Evolutionary conservation across 2,797 vertebrate species (phyloP).

Genomic region (Sarcophilus harrisii): DNA sequence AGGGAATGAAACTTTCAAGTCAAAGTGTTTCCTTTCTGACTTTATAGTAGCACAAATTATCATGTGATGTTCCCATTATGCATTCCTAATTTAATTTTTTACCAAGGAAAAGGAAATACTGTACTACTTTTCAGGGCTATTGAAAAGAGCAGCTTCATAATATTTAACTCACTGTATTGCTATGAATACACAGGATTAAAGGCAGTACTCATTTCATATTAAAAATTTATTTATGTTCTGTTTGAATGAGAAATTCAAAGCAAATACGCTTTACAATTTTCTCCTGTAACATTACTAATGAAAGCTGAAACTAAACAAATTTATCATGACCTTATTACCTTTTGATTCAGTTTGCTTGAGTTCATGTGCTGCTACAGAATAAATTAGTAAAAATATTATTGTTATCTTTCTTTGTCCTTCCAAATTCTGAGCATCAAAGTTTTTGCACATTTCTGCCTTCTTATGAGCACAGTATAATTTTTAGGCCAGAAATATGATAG

Average conservation of each 20-base stretch:
- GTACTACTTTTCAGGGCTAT: slow-evolving; percentile 59
- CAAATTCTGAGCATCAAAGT: neutral
- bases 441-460: slow-evolving; percentile 17
- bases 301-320: slow-evolving; percentile 58
- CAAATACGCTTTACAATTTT: slow-evolving; percentile 75
- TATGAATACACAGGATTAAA: slow-evolving; percentile 55
- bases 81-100: slow-evolving; percentile 76
- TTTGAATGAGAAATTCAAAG: slow-evolving; percentile 70
- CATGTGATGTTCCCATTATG: slow-evolving; percentile 61
- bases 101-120: slow-evolving; percentile 54
- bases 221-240: slow-evolving; percentile 75
- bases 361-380: neutral
- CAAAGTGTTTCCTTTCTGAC: slow-evolving; percentile 59
- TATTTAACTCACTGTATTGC: slow-evolving; percentile 69
- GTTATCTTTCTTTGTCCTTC: neutral
- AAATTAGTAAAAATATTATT: neutral
- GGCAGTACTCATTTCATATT: slow-evolving; percentile 75
- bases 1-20: slow-evolving; percentile 36
- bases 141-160: slow-evolving; percentile 67
- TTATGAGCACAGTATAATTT: neutral
- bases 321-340: slow-evolving; percentile 5
- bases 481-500: neutral
- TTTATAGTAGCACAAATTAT: slow-evolving; percentile 51
- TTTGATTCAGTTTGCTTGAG: neutral
- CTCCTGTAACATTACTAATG: slow-evolving; percentile 48